phyloP scores from a whole-genome alignment of 2,113 vertebrate genomes.

The Noturus placidus region DNA sequence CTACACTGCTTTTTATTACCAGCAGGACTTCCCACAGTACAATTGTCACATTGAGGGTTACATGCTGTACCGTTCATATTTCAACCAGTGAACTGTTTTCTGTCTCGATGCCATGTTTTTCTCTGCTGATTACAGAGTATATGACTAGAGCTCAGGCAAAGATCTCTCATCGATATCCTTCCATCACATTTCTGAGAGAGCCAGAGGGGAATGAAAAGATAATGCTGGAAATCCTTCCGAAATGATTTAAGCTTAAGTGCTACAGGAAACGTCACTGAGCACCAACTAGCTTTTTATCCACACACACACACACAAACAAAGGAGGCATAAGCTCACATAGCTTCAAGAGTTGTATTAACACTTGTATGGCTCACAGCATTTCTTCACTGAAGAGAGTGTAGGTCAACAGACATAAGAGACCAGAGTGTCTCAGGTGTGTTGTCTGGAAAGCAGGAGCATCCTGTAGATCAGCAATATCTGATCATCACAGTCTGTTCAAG shows the following conservation, averaged over 20 bases:
- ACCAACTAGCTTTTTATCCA: neutral
- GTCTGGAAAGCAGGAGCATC: neutral
- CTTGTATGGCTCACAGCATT: neutral
- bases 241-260: neutral
- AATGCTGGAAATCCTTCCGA: neutral
- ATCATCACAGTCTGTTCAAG: neutral
- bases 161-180: neutral
- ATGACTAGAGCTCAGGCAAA: neutral
- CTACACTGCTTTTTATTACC: neutral
- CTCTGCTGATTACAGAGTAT: neutral
- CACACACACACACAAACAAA: neutral
- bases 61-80: neutral
- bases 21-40: neutral
- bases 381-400: constrained; percentile 18
- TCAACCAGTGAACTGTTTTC: neutral
- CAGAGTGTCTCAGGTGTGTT: neutral
- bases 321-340: neutral
- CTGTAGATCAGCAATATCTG: neutral
- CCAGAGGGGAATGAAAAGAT: neutral
- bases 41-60: neutral
- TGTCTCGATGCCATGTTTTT: neutral
- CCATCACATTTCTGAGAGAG: neutral
- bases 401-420: neutral
- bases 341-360: neutral
- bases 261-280: neutral